phyloP scores from a whole-genome alignment of 2,797 vertebrate genomes.

The Nyctalus aviator region DNA sequence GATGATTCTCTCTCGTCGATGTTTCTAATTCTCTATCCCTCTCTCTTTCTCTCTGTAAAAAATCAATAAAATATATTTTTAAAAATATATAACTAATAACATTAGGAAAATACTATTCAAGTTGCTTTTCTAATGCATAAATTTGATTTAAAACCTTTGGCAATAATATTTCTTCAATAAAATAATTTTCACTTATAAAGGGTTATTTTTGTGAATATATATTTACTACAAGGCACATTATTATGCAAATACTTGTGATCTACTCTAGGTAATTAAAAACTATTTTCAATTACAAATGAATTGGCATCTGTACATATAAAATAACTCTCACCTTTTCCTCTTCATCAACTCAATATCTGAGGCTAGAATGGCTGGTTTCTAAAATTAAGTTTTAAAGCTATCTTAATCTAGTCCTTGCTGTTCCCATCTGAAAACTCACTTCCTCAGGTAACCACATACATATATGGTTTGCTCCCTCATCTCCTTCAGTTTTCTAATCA shows the following conservation, averaged over 20 bases:
- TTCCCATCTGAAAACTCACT: neutral
- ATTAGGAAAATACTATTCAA: neutral
- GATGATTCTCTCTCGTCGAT: too few relatives aligned
- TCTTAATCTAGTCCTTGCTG: neutral
- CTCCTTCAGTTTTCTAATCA: neutral
- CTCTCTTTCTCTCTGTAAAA: too few relatives aligned
- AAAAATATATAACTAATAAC: neutral
- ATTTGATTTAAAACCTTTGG: neutral
- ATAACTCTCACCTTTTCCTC: neutral
- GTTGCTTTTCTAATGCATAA: neutral
- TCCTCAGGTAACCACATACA: neutral
- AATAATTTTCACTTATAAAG: neutral
- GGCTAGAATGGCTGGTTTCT: neutral
- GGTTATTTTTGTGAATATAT: neutral
- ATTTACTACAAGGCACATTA: neutral
- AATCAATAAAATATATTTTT: too few relatives aligned
- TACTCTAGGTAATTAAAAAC: neutral
- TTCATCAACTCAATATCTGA: neutral
- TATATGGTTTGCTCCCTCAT: neutral
- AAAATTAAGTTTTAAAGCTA: constrained; percentile 4
- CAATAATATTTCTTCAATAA: neutral
- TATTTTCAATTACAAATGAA: constrained; percentile 16
- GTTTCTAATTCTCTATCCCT: too few relatives aligned
- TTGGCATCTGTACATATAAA: neutral
- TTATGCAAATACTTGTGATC: neutral